Conservation (phyloP, 1,140 invertebrate genomes). For the Drosophila parabipectinata region DNA sequence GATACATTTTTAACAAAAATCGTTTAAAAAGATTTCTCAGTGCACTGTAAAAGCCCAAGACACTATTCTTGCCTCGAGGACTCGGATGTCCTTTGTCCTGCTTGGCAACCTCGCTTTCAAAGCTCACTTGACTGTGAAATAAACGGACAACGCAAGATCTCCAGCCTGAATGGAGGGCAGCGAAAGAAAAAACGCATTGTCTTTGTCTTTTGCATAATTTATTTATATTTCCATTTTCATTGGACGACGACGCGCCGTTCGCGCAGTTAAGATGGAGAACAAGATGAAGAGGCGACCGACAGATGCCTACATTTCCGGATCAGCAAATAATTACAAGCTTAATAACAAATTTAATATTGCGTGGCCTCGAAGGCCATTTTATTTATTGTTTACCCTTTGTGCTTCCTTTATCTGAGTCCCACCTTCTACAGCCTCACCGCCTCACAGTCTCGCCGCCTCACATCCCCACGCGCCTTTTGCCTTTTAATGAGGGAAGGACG, state of each 20-base stretch:
- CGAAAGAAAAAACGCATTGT: conserved; percentile 64
- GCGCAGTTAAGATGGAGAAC: conserved; percentile 38
- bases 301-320: conserved; percentile 67
- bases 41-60: conserved; percentile 27
- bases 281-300: conserved; percentile 27
- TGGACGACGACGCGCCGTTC: conserved; percentile 28
- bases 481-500: conserved; percentile 64
- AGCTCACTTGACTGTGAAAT: conserved; percentile 80
- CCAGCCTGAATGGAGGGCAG: conserved; percentile 32
- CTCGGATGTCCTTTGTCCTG: conserved; percentile 31
- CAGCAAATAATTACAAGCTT: conserved; percentile 77
- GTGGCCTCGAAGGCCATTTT: conserved; percentile 47
- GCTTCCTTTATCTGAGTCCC: conserved; percentile 18
- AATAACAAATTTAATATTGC: conserved; percentile 80
- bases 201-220: conserved; percentile 79
- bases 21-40: conserved; percentile 1
- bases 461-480: conserved; percentile 64
- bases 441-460: conserved; percentile 54
- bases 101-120: conserved; percentile 53
- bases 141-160: conserved; percentile 57
- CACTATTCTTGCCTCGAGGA: conserved; percentile 16
- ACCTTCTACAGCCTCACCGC: conserved; percentile 47
- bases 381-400: conserved; percentile 55
- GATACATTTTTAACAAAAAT: no score
- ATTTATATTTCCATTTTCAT: conserved; percentile 72